Conservation (phyloP, 2,113 vertebrate species). For the Xiphophorus maculatus region DNA sequence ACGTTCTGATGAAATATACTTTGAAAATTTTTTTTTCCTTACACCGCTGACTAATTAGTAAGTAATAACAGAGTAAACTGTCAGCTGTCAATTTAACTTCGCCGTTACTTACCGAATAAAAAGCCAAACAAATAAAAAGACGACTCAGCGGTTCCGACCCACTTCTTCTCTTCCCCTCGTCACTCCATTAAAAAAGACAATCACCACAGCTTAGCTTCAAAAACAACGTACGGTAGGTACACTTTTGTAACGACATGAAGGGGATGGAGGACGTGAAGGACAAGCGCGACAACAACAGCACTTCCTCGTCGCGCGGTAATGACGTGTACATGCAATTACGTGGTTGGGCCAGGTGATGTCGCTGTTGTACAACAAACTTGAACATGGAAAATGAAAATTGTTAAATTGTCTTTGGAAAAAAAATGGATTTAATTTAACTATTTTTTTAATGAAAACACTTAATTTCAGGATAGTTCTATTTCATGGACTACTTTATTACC, state of each 20-base stretch:
- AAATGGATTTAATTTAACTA: not conserved
- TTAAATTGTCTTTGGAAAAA: not conserved
- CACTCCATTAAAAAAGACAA: conserved; percentile 5
- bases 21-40: not conserved
- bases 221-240: not conserved
- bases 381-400: not conserved
- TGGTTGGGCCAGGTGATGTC: conserved; percentile 20
- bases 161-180: not conserved
- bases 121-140: not conserved
- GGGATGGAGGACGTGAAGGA: conserved; percentile 38
- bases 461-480: not conserved
- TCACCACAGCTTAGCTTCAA: not conserved
- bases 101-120: conserved; percentile 13
- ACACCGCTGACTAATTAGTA: not conserved
- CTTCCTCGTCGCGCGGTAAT: conserved; percentile 44
- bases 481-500: not conserved
- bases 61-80: not conserved
- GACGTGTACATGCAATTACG: not conserved
- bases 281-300: not conserved
- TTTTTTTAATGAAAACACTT: not conserved
- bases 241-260: conserved; percentile 3
- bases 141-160: not conserved
- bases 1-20: not conserved
- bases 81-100: not conserved
- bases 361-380: conserved; percentile 1